These are phyloP conservation scores for Pteria penguin DNA, from an alignment of 2,888 invertebrate species.

Conservation along the genomic window DNA sequence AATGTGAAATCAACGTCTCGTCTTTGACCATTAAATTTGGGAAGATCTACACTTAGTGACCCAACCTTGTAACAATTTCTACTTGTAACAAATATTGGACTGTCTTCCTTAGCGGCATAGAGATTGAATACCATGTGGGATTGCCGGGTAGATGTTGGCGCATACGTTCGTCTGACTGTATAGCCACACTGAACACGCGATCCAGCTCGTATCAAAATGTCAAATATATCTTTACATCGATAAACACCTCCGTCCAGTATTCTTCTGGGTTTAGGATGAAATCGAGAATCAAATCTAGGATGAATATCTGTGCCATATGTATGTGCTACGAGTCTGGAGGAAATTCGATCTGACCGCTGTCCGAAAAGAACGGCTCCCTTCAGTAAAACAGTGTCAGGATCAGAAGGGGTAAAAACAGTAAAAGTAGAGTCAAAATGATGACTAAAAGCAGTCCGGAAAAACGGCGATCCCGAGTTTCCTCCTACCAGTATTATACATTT, in stretches of 20 bases:
- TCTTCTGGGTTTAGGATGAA: slow-evolving; percentile 14
- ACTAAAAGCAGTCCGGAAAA: not conserved
- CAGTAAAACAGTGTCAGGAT: slow-evolving; percentile 27
- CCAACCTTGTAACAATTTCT: not conserved
- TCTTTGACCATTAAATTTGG: not conserved
- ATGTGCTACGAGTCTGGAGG: slow-evolving; percentile 20
- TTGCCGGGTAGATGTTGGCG: slow-evolving; percentile 27
- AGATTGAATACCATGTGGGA: not conserved
- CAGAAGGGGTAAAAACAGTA: slow-evolving; percentile 25
- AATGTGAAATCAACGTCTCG: not conserved
- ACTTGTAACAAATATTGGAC: not conserved
- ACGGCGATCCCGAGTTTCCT: not conserved
- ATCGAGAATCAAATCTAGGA: not conserved
- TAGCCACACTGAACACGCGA: slow-evolving; percentile 44
- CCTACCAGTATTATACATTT: not conserved
- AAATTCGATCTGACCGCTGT: slow-evolving; percentile 23
- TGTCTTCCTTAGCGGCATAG: not conserved
- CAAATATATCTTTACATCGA: slow-evolving; percentile 55
- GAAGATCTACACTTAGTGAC: not conserved
- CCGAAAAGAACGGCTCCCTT: slow-evolving; percentile 35
- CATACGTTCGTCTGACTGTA: slow-evolving; percentile 44
- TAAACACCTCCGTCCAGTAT: slow-evolving; percentile 49
- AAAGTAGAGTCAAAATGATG: not conserved
- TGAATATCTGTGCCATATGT: slow-evolving; percentile 30
- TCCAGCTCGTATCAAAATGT: slow-evolving; percentile 52